Percentiles rank a stretch among this genome's conserved stretches.
Evolutionary conservation across 2,113 vertebrate genomes (phyloP).

Genomic region (Piaya cayana): DNA sequence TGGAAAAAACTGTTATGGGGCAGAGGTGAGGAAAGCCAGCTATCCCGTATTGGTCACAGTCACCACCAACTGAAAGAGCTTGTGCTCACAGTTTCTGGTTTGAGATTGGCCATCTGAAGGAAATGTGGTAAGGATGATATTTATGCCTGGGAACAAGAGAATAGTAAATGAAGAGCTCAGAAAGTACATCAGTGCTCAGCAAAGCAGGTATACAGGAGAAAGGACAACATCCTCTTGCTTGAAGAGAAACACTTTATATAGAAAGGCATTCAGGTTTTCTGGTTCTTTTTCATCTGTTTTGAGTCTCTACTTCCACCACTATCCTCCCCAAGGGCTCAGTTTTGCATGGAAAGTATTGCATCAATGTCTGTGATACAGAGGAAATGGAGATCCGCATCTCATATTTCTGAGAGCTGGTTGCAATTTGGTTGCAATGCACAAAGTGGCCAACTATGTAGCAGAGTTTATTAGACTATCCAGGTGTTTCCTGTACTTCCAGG

Average conservation of each 20-base stretch:
- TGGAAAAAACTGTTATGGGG: background rate
- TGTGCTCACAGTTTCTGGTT: background rate
- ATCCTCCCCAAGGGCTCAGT: slow-evolving; percentile 1
- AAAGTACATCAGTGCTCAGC: background rate
- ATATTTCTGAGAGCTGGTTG: slow-evolving; percentile 65
- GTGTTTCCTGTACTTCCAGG: slow-evolving; percentile 68
- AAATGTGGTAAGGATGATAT: background rate
- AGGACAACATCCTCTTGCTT: slow-evolving; percentile 33
- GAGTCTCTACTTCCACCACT: slow-evolving; percentile 2
- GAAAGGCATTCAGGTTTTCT: slow-evolving; percentile 23
- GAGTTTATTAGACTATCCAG: slow-evolving; percentile 69
- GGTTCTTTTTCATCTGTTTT: slow-evolving; percentile 43
- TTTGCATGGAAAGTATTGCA: slow-evolving; percentile 17
- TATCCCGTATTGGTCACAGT: background rate
- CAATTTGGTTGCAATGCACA: slow-evolving; percentile 58
- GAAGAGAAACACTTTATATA: slow-evolving; percentile 7
- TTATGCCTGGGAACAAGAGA: background rate
- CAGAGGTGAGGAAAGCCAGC: background rate
- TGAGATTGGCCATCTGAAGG: background rate
- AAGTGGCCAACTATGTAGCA: slow-evolving; percentile 53
- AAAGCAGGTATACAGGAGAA: background rate
- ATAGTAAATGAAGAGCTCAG: background rate
- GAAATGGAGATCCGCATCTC: slow-evolving; percentile 59
- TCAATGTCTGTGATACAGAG: background rate
- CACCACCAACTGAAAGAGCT: background rate